These are phyloP conservation scores for Moxostoma hubbsi DNA, from an alignment of 2,797 vertebrate genomes.

Conservation along the genomic window DNA sequence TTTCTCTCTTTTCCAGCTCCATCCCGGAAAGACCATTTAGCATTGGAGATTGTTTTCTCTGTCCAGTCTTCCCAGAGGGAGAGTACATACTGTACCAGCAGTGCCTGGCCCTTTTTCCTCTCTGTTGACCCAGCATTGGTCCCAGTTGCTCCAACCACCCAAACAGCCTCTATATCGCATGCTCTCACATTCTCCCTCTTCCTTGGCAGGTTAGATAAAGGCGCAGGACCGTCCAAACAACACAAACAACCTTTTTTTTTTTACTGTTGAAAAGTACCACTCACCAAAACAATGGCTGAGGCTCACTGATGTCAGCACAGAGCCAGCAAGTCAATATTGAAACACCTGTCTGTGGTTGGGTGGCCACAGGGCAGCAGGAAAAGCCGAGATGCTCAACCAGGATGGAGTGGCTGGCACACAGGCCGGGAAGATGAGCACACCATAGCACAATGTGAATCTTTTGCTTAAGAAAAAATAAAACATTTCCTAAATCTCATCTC, in stretches of 20 bases:
- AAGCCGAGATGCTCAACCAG: slow-evolving; percentile 49
- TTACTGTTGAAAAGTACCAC: slow-evolving; percentile 50
- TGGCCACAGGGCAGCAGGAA: slow-evolving; percentile 48
- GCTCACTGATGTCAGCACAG: slow-evolving; percentile 59
- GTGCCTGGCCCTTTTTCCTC: slow-evolving; percentile 55
- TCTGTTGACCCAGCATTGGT: slow-evolving; percentile 59
- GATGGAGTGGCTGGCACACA: neutral
- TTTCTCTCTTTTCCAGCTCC: slow-evolving; percentile 22
- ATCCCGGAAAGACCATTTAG: slow-evolving; percentile 52
- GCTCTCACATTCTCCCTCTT: slow-evolving; percentile 37
- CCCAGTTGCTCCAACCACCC: slow-evolving; percentile 61
- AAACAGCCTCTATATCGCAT: slow-evolving; percentile 53
- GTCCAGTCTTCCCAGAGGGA: slow-evolving; percentile 43
- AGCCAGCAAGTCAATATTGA: slow-evolving; percentile 70
- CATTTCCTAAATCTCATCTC: slow-evolving; percentile 1
- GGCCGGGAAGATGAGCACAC: slow-evolving; percentile 28
- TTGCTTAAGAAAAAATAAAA: neutral
- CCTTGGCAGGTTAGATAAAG: slow-evolving; percentile 62
- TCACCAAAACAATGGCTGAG: slow-evolving; percentile 58
- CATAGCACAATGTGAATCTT: slow-evolving; percentile 21
- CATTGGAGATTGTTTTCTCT: slow-evolving; percentile 65
- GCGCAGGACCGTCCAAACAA: slow-evolving; percentile 52
- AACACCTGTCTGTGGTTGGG: slow-evolving; percentile 69
- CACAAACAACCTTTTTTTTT: slow-evolving; percentile 16
- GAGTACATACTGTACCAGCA: slow-evolving; percentile 53